Conservation (phyloP, 1,140 invertebrate genomes). For the Riptortus pedestris region DNA sequence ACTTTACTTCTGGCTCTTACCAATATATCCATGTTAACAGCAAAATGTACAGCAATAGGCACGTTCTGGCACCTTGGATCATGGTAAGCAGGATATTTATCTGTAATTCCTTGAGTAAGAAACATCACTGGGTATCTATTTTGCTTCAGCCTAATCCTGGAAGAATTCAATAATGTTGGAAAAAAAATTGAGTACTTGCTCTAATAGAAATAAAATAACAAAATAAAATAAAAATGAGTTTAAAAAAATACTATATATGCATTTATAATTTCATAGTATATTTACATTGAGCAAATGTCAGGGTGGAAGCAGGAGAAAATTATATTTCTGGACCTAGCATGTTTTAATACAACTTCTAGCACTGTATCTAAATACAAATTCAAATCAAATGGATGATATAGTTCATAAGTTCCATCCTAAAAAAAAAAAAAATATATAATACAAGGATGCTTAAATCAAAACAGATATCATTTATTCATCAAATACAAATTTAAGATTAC, state of each 20-base stretch:
- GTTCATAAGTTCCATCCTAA: slow-evolving; percentile 72
- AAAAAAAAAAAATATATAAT: slow-evolving; percentile 27
- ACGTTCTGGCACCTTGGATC: slow-evolving; percentile 73
- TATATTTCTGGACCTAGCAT: slow-evolving; percentile 66
- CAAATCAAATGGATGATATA: slow-evolving; percentile 78
- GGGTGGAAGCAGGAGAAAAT: slow-evolving; percentile 92
- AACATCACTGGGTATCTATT: slow-evolving; percentile 93
- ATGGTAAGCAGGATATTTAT: slow-evolving; percentile 67
- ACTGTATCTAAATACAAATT: slow-evolving; percentile 85
- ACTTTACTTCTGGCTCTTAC: too few species aligned
- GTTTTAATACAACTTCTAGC: slow-evolving; percentile 60
- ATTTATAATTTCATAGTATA: not conserved
- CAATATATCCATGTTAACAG: slow-evolving; percentile 63
- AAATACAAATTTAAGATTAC: not conserved
- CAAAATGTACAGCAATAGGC: slow-evolving; percentile 69
- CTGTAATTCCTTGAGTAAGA: slow-evolving; percentile 73
- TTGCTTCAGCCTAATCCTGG: slow-evolving; percentile 75
- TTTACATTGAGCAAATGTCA: slow-evolving; percentile 80
- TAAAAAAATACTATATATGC: not conserved
- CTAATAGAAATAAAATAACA: not conserved
- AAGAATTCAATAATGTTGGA: slow-evolving; percentile 23
- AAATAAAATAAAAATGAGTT: not conserved
- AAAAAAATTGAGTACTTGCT: not conserved
- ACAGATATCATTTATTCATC: not conserved
- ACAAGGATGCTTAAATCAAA: not conserved